Evolutionary conservation across 2,888 invertebrate genomes (phyloP), one percentile per base, ranked within the genome.

Genomic region (Neuroscelio doddi): DNA sequence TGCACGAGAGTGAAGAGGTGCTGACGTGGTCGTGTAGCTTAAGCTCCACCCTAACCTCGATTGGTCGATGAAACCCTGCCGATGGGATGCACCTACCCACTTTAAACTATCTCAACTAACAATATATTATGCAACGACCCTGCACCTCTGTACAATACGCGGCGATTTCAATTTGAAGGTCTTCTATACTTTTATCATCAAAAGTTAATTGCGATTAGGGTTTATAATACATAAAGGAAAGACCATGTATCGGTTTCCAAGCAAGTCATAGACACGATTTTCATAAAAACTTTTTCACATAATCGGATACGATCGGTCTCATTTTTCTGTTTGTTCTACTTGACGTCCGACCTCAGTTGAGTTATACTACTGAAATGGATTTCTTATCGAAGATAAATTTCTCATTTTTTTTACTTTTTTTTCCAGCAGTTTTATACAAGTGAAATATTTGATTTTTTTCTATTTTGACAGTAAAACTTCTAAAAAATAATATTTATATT

Each of bases 11-110:
- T 70, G 71, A 78, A 78, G 75, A 78, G 78, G 68, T 80, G 80
- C 81, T 80, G 81, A 81, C 81, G 78, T 75, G 74, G 77, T 78
- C 71, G 67, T 71, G 73, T 72, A 74, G 76, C 75, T 79, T 76
- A 77, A 81, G 76, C 79, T 77, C 75, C 77, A 75, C 75, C 78
- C 76, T 72, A 71, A 66, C 73, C 73, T 74, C 75, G 74, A 78
- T 79, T 73, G 81, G 78, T 81, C 82, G 81, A 81, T 81, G 80
- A 80, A 80, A 81, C 75, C 77, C 78, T 73, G 76, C 73, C 73
- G 73, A 74, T 75, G 73, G 72, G 72, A 77, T 74, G 69, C 69
- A 73, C 72, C 68, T 71, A 68, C 63, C 70, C 71, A 68, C 71
- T 74, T 63, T 73, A 74, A 77, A 73, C 72, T 73, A 70, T 71